Evolutionary conservation across 2,113 vertebrate species (phyloP).

Genomic region (Theristicus caerulescens): DNA sequence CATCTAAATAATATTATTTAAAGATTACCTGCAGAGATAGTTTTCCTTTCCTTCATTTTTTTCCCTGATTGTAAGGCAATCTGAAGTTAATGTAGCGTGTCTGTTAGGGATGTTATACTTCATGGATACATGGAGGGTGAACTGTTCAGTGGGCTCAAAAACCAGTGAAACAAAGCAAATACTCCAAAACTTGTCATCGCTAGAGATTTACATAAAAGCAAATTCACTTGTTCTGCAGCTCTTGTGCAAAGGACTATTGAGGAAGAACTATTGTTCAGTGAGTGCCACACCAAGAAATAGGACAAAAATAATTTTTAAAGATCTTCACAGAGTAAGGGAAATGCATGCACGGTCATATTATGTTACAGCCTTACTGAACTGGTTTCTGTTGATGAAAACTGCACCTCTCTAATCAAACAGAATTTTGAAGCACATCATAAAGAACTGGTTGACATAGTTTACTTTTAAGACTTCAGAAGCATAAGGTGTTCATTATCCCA

Average conservation of each 20-base stretch:
- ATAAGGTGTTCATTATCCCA: background rate
- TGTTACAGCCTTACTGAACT: background rate
- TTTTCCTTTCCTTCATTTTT: background rate
- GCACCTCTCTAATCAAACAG: background rate
- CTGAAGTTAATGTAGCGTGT: background rate
- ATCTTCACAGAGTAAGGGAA: background rate
- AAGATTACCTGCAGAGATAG: background rate
- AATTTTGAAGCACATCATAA: background rate
- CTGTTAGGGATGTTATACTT: background rate
- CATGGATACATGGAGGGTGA: background rate
- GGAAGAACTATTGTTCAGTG: background rate
- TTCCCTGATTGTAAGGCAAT: background rate
- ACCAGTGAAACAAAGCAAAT: background rate
- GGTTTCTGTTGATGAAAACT: background rate
- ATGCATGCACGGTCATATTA: accelerated
- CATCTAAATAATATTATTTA: background rate
- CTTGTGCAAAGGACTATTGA: background rate
- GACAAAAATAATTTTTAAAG: accelerated
- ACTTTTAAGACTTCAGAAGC: background rate
- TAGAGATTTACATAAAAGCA: background rate
- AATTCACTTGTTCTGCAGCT: background rate
- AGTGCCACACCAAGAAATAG: background rate
- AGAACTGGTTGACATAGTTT: background rate
- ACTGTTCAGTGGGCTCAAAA: background rate
- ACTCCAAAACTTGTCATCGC: background rate